These are phyloP conservation scores for Grantiella picta DNA, from an alignment of 2,113 vertebrate genomes.

Conservation along the genomic window DNA sequence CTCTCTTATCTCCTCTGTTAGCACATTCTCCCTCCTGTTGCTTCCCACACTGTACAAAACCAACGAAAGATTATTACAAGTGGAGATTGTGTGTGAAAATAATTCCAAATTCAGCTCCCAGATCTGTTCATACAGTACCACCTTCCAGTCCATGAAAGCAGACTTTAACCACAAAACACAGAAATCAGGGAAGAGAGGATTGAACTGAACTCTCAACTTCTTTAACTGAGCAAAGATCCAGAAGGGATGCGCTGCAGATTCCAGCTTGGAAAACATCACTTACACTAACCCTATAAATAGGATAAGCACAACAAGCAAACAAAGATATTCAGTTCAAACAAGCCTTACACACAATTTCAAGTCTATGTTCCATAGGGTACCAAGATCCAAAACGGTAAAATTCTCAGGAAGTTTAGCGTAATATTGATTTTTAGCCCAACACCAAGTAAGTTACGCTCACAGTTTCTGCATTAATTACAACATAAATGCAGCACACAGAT, in stretches of 20 bases:
- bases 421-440: background rate
- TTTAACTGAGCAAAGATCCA: background rate
- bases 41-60: background rate
- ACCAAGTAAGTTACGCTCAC: rapidly evolving
- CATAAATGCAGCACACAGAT: background rate
- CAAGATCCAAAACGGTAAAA: background rate
- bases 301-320: background rate
- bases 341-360: background rate
- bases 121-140: background rate
- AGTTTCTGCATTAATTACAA: background rate
- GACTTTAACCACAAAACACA: background rate
- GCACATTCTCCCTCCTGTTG: background rate
- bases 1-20: background rate
- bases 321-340: background rate
- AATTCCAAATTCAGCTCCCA: background rate
- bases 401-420: background rate
- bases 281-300: background rate
- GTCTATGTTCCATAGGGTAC: background rate
- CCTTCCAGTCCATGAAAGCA: background rate
- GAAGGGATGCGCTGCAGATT: background rate
- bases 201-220: background rate
- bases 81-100: background rate
- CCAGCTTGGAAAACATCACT: background rate
- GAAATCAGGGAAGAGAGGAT: background rate
- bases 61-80: background rate